A percentile compares a stretch with the other conserved stretches of the same genome.
Evolutionary conservation across 2,888 invertebrate species (phyloP).

Genomic region (Paralinhomoeus sp.): DNA sequence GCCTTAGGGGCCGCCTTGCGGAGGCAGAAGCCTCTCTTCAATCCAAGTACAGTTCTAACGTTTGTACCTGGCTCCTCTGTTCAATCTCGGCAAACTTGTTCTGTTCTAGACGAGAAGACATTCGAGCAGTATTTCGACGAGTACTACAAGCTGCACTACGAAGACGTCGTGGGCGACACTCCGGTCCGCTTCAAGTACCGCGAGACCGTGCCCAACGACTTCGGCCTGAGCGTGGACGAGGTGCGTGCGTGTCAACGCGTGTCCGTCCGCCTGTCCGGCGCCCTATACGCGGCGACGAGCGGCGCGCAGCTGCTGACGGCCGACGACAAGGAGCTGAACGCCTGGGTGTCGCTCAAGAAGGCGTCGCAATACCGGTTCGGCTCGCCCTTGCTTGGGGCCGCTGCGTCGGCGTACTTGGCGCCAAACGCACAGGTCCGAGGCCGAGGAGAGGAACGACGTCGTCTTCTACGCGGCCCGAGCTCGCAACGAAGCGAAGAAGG

Average conservation of each 20-base stretch:
- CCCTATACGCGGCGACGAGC: too few relatives aligned
- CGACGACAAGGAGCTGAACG: constrained; percentile 73
- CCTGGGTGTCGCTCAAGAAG: constrained; percentile 78
- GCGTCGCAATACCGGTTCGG: constrained; percentile 43
- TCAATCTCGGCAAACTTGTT: too few relatives aligned
- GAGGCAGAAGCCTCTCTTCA: constrained; percentile 55
- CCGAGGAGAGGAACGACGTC: constrained; percentile 55
- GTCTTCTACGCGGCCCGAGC: constrained; percentile 50
- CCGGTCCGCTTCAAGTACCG: constrained; percentile 77
- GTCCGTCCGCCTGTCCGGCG: too few relatives aligned
- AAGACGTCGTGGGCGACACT: constrained; percentile 69
- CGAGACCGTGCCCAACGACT: constrained; percentile 59
- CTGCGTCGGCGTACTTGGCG: too few relatives aligned
- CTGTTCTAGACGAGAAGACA: constrained; percentile 34
- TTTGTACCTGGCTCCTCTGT: too few relatives aligned
- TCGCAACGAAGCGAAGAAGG: constrained; percentile 47
- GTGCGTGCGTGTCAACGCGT: constrained; percentile 38
- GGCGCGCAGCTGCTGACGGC: constrained; percentile 56
- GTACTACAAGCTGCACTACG: constrained; percentile 79
- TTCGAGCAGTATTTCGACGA: constrained; percentile 75
- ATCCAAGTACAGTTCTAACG: constrained; percentile 38
- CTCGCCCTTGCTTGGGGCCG: neutral
- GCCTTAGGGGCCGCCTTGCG: constrained; percentile 49
- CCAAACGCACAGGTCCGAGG: constrained; percentile 34
- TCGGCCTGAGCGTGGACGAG: constrained; percentile 70